phyloP scores from a whole-genome alignment of 2,888 invertebrate genomes.

The Euplexia lucipara region DNA sequence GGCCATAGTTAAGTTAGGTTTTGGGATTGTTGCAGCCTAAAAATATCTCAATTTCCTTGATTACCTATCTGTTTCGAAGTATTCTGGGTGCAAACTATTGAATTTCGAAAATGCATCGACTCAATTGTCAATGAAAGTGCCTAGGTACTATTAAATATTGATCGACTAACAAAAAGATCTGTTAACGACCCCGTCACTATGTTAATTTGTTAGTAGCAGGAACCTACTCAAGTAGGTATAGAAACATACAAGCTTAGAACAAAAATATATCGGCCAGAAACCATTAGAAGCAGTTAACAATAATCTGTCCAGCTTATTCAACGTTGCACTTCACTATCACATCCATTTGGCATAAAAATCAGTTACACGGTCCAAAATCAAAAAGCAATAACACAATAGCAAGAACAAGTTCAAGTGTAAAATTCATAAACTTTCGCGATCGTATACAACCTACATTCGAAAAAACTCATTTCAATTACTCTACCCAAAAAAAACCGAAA shows the following conservation, averaged over 20 bases:
- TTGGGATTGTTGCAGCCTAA: neutral
- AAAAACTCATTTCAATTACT: slow-evolving; percentile 31
- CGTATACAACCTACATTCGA: slow-evolving; percentile 32
- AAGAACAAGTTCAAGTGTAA: slow-evolving; percentile 29
- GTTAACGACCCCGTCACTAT: neutral
- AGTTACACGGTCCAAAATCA: slow-evolving; percentile 24
- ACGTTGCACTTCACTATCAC: slow-evolving; percentile 33
- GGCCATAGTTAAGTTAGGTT: no score
- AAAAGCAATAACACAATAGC: slow-evolving; percentile 9
- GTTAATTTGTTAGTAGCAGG: neutral
- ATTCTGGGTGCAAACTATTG: neutral
- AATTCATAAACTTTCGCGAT: slow-evolving; percentile 40
- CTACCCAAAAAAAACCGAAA: slow-evolving; percentile 22
- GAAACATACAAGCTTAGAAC: slow-evolving; percentile 7
- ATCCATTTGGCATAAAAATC: slow-evolving; percentile 21
- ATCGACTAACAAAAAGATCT: slow-evolving; percentile 1
- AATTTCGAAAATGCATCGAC: neutral
- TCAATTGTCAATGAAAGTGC: neutral
- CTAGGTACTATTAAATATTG: no score
- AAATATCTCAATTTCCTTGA: neutral
- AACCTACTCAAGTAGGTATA: neutral
- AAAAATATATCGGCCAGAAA: slow-evolving; percentile 70
- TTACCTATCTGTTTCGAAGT: neutral
- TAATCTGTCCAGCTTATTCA: slow-evolving; percentile 11
- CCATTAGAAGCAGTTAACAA: slow-evolving; percentile 42